Evolutionary conservation across 2,113 vertebrate species (phyloP), one percentile per base, ranked within the genome.

Genomic region (Chauna torquata): DNA sequence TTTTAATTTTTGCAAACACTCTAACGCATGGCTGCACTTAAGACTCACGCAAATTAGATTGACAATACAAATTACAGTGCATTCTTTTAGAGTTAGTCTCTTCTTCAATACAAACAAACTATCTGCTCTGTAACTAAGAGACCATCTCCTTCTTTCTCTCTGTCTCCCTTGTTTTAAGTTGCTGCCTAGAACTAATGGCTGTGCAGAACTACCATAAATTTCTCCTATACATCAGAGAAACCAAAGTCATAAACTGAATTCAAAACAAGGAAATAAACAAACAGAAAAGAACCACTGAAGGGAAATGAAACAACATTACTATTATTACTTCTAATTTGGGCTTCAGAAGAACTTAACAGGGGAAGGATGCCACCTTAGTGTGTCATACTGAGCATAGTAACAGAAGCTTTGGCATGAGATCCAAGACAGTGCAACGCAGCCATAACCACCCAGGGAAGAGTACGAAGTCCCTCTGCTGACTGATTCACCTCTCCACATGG

Each of bases 171-270:
- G 77, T 88, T 95, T 83, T 86, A 93, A 55, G 49, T 82, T 5
- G 3, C 69, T 86, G 80, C 84, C 80, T 82, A 88, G 90, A 94
- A 96, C 44, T 86, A 93, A 92, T 34, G 45, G 40, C 72, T 81
- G 36, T 42, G 57, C 52, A 79, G 68, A 94, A 82, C 82, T 66
- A 84, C 91, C 77, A 50, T 75, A 94, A 82, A 61, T 84, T 90
- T 93, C 62, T 95, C 92, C 74, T 95, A 84, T 79, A 86, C 59
- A 92, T 95, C 62, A 88, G 72, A 92, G 70, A 97, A 93, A 95
- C 38, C 75, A 66, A 89, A 94, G 65, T 40, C 34, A 80, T 81
- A 92, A 95, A 93, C 61, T 69, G 65, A 88, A 90, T 58, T 90
- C n/a, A 83, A 94, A 93, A 58, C 36, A 84, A 82, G 78, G 55